These are phyloP conservation scores for Drosophila sp. DNA, from an alignment of 1,140 invertebrate species.

Conservation along the genomic window DNA sequence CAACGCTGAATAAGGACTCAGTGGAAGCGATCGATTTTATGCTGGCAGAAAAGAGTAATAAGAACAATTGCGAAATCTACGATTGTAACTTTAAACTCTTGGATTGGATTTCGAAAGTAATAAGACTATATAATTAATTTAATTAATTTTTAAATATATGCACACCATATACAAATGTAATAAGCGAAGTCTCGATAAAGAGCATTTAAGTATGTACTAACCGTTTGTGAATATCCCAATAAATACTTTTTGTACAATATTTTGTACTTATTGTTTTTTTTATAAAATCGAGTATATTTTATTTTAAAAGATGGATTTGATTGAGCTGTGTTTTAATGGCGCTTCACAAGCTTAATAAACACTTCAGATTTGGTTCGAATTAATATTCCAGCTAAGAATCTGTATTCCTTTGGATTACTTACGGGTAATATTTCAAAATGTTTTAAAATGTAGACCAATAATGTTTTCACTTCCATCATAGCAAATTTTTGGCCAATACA, in stretches of 20 bases:
- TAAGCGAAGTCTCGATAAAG: no score
- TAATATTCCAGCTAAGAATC: constrained; percentile 52
- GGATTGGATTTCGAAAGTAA: constrained; percentile 55
- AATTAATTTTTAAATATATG: neutral
- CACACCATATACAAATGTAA: no score
- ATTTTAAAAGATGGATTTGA: no score
- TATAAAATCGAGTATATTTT: neutral
- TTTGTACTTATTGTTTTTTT: no score
- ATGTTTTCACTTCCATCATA: constrained; percentile 84
- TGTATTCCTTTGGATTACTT: constrained; percentile 37
- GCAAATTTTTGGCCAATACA: constrained; percentile 84
- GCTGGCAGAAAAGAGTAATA: constrained; percentile 41
- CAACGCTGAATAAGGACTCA: constrained; percentile 29
- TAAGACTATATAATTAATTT: constrained; percentile 1
- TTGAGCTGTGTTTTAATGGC: neutral
- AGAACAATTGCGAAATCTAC: constrained; percentile 47
- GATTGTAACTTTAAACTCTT: constrained; percentile 56
- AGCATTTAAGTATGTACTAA: no score
- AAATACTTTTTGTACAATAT: no score
- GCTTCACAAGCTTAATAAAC: constrained; percentile 41
- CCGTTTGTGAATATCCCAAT: no score
- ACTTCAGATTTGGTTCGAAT: constrained; percentile 45
- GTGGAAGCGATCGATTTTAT: constrained; percentile 33
- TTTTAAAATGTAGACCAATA: constrained; percentile 78
- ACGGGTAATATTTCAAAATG: constrained; percentile 60